A percentile compares a stretch with the other conserved stretches of the same genome.
These are phyloP conservation scores for Polypedilum vanderplanki DNA, from an alignment of 1,140 invertebrate genomes.

Conservation along the genomic window DNA sequence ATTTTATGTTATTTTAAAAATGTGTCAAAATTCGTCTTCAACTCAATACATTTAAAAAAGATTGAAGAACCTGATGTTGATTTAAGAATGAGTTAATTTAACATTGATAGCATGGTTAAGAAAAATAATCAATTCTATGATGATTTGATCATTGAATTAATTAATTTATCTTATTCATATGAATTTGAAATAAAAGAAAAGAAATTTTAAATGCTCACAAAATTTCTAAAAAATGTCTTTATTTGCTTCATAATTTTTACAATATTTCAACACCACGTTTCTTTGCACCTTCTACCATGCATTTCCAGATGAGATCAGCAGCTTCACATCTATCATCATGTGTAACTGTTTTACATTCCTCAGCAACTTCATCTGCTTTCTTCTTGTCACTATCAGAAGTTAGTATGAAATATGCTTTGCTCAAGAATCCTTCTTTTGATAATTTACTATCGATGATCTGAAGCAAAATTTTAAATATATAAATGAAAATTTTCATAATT, in stretches of 20 bases:
- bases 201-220: too few relatives aligned
- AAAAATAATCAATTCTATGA: constrained; percentile 89
- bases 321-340: background rate
- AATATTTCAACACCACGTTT: background rate
- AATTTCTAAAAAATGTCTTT: background rate
- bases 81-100: constrained; percentile 66
- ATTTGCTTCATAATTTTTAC: background rate
- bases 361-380: background rate
- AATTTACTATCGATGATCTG: background rate
- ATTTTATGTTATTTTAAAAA: constrained; percentile 82
- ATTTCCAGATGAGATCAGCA: background rate
- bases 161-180: too few relatives aligned
- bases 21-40: constrained; percentile 80
- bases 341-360: background rate
- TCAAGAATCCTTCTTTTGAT: background rate
- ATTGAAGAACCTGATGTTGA: constrained; percentile 75
- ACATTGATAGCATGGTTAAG: constrained; percentile 79
- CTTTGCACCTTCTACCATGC: background rate
- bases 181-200: too few relatives aligned
- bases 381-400: background rate
- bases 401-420: background rate
- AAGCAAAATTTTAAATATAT: too few relatives aligned
- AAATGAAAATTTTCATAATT: background rate
- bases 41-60: constrained; percentile 85
- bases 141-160: too few relatives aligned